These are phyloP conservation scores for Sympetrum striolatum DNA, from an alignment of 2,888 invertebrate genomes.

Conservation along the genomic window DNA sequence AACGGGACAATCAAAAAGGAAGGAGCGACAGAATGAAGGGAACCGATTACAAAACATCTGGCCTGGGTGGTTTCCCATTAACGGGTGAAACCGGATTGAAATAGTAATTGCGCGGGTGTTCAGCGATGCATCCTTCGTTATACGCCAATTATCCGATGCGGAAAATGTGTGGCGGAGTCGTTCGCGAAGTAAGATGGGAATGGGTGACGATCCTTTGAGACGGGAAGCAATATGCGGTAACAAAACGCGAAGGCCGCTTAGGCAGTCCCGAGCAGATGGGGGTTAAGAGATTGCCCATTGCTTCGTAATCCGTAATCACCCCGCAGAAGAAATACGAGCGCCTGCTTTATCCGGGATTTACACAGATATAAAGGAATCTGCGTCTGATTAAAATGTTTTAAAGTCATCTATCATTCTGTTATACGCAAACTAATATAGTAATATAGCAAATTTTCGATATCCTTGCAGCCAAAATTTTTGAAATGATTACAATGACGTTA, in stretches of 20 bases:
- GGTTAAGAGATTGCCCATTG: not conserved
- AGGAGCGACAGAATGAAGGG: not conserved
- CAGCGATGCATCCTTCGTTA: not conserved
- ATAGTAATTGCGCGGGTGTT: conserved; percentile 5
- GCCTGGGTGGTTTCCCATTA: not conserved
- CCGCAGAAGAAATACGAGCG: not conserved
- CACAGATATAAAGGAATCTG: no score
- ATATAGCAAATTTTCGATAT: no score
- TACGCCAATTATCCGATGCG: not conserved
- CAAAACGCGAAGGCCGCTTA: not conserved
- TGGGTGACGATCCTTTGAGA: not conserved
- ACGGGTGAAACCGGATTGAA: not conserved
- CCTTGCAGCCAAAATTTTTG: no score
- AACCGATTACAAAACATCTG: not conserved
- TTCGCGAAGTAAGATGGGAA: not conserved
- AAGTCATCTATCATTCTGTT: no score
- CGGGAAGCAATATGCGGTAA: not conserved
- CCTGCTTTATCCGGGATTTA: no score
- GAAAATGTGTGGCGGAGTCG: not conserved
- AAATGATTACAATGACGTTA: no score
- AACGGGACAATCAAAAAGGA: not conserved
- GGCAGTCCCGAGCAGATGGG: not conserved
- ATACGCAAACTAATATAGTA: no score
- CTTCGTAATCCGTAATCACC: not conserved
- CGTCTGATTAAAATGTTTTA: no score